Percentiles rank a stretch among this genome's conserved stretches.
Conservation (phyloP, 2,888 invertebrate genomes). For the Tiphia femorata region DNA sequence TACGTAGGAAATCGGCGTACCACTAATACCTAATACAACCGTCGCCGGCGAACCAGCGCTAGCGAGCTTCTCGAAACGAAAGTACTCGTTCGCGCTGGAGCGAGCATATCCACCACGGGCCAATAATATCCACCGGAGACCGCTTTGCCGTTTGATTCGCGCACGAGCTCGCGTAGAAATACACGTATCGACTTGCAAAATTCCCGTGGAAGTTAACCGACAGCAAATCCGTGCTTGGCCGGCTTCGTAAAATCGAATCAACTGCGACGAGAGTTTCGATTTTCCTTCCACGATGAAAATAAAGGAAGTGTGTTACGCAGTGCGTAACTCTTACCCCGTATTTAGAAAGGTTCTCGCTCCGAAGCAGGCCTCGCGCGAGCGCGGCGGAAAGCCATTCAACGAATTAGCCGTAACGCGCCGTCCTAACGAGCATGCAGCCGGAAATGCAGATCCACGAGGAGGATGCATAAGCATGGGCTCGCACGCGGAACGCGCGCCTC, state of each 20-base stretch:
- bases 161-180: constrained; percentile 8
- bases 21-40: constrained; percentile 24
- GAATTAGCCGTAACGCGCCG: background rate
- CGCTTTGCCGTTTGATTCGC: constrained; percentile 3
- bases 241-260: too few species aligned
- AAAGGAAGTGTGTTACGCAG: too few species aligned
- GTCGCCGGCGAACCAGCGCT: background rate
- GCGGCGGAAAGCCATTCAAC: too few species aligned
- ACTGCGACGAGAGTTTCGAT: too few species aligned
- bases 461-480: background rate
- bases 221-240: too few species aligned
- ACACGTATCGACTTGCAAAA: too few species aligned
- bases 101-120: background rate
- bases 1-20: constrained; percentile 46
- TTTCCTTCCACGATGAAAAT: too few species aligned
- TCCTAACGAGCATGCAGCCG: background rate
- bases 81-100: background rate
- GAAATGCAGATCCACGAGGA: background rate
- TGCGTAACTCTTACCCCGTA: too few species aligned
- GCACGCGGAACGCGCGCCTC: background rate
- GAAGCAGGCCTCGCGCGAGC: too few species aligned
- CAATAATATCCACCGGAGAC: background rate
- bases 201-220: too few species aligned
- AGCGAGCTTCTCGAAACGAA: background rate
- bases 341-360: too few species aligned